Percentiles rank a stretch among this genome's conserved stretches.
Evolutionary conservation across 2,797 vertebrate species (phyloP).

Genomic region (Sciurus carolinensis): DNA sequence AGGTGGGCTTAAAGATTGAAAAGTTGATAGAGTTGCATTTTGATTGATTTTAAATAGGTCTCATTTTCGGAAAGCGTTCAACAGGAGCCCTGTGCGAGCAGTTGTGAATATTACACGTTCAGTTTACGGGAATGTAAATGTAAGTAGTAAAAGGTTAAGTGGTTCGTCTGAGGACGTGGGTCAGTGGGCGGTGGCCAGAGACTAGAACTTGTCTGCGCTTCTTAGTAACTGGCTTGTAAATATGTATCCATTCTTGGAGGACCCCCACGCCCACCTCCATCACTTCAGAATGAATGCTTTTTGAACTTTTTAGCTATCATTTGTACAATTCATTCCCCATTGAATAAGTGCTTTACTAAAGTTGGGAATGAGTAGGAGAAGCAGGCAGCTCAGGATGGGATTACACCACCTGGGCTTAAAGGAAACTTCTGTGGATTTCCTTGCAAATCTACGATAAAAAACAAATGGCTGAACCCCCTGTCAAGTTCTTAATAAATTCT

Average conservation of each 20-base stretch:
- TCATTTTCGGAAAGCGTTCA: background rate
- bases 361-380: background rate
- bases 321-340: background rate
- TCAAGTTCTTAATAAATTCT: conserved; percentile 21
- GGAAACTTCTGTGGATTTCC: conserved; percentile 24
- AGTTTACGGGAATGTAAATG: background rate
- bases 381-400: background rate
- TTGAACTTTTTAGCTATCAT: background rate
- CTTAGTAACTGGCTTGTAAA: background rate
- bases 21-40: background rate
- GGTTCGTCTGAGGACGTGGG: conserved; percentile 40
- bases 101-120: background rate
- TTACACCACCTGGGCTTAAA: background rate
- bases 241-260: background rate
- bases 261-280: background rate
- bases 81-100: background rate
- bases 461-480: background rate
- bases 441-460: background rate
- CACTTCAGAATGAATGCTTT: conserved; percentile 32
- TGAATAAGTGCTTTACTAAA: conserved; percentile 8
- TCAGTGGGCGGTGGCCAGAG: background rate
- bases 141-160: conserved; percentile 14
- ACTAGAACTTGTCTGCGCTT: background rate
- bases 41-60: background rate
- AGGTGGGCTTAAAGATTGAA: background rate